Evolutionary conservation across 2,888 invertebrate species (phyloP), one percentile per base, ranked within the genome.

Genomic region (Sipha maydis): DNA sequence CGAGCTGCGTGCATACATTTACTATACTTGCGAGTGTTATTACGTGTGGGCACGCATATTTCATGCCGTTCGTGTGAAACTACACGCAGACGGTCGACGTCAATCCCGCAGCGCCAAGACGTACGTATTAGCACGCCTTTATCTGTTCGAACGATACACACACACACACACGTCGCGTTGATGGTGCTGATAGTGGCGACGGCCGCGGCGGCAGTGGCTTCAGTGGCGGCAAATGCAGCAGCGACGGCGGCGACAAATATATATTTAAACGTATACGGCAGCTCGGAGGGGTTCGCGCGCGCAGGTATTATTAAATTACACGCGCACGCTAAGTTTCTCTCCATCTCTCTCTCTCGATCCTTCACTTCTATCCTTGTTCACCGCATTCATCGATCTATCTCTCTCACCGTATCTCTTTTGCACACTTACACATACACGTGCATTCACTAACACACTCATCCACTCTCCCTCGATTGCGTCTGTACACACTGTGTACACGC

Each of bases 301-400:
- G 86, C 79, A 86, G 86, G 79, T 79, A 80, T 86, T 86, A 86
- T 86, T 80, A 79, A 86, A 86, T 86, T 86, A 86, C 79, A 79
- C 86, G 80, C 79, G 79, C 86, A 71, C 86, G 86, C 56, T 69
- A 38, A 67, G 34, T 69, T 48, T 48, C 54, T 25, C 19, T 41
- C 17, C 19, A 21, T 34, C 54, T 11, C 19, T 41, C 17, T 28
- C 28, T 34, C 54, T 11, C 28, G n/a, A n/a, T 3, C n/a, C 48
- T n/a, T 4, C 31, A 0, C 54, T n/a, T 19, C 48, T 14, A 34
- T 38, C 28, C 34, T 25, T 56, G 19, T 38, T 38, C 71, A 5
- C 28, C 61, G 71, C 79, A 69, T 28, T 61, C 61, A 5, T 34
- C 73, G 25, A n/a, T 31, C 19, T 3, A 3, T 14, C 21, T n/a